phyloP scores from a whole-genome alignment of 2,888 invertebrate species.

The Agonopterix subpropinquella region DNA sequence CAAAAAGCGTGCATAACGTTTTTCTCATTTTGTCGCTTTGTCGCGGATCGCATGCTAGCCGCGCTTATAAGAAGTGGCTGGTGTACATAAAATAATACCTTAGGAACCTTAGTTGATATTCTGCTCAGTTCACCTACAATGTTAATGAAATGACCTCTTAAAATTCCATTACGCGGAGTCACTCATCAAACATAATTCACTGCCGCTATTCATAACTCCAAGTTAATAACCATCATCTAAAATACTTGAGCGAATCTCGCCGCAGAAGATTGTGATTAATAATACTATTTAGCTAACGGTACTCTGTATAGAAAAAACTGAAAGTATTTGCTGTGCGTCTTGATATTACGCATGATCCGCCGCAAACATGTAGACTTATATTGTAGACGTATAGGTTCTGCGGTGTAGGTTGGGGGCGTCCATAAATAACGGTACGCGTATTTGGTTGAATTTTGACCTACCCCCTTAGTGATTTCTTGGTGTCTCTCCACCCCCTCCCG shows the following conservation, averaged over 20 bases:
- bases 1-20: too few species aligned
- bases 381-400: too few species aligned
- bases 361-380: too few species aligned
- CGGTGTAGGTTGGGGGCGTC: too few species aligned
- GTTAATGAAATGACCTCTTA: constrained; percentile 32
- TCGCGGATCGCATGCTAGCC: too few species aligned
- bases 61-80: too few species aligned
- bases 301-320: constrained; percentile 31
- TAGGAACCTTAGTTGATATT: too few species aligned
- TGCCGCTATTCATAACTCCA: constrained; percentile 29
- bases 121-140: too few species aligned
- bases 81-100: too few species aligned
- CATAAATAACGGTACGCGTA: too few species aligned
- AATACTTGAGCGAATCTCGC: constrained; percentile 42
- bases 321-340: constrained; percentile 14
- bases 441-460: not conserved
- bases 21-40: too few species aligned
- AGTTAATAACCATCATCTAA: constrained; percentile 45
- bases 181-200: constrained; percentile 23
- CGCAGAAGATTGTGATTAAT: constrained; percentile 56
- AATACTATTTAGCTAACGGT: constrained; percentile 55
- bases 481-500: too few species aligned
- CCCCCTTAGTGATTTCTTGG: not conserved
- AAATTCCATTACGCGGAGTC: constrained; percentile 41
- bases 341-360: not conserved